phyloP scores from a whole-genome alignment of 2,888 invertebrate species.

The Ennomos erosarius region DNA sequence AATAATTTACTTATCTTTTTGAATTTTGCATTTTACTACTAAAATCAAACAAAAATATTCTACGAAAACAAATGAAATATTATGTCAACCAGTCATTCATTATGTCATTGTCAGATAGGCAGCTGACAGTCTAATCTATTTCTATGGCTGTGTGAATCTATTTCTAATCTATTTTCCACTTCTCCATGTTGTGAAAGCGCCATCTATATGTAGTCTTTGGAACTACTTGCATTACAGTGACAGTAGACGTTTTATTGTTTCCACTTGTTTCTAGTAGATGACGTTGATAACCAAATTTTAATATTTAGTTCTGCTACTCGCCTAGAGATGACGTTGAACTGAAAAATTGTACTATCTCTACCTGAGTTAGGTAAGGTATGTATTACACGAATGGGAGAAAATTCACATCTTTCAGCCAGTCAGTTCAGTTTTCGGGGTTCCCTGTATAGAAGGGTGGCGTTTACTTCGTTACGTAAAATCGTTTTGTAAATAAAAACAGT shows the following conservation, averaged over 20 bases:
- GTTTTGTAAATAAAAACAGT: constrained; percentile 66
- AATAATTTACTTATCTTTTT: too few relatives aligned
- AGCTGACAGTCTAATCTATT: too few relatives aligned
- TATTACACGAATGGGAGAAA: constrained; percentile 43
- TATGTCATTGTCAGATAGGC: too few relatives aligned
- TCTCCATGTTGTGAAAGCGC: too few relatives aligned
- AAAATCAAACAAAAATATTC: too few relatives aligned
- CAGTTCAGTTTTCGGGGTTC: constrained; percentile 76
- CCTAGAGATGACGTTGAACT: constrained; percentile 49
- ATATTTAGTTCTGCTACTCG: constrained; percentile 52
- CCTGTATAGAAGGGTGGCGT: constrained; percentile 74
- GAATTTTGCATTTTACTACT: too few relatives aligned
- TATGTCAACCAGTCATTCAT: too few relatives aligned
- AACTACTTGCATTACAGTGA: not conserved
- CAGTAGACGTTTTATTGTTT: constrained; percentile 19
- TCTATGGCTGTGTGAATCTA: too few relatives aligned
- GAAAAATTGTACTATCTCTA: constrained; percentile 17
- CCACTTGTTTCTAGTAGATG: constrained; percentile 13
- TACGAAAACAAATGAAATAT: too few relatives aligned
- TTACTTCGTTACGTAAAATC: constrained; percentile 74
- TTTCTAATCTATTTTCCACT: too few relatives aligned
- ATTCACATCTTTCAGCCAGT: constrained; percentile 66
- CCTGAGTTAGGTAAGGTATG: constrained; percentile 28
- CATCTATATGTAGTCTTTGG: too few relatives aligned
- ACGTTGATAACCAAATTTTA: not conserved